phyloP scores from a whole-genome alignment of 2,888 invertebrate genomes.

The Mesochorus sp. region DNA sequence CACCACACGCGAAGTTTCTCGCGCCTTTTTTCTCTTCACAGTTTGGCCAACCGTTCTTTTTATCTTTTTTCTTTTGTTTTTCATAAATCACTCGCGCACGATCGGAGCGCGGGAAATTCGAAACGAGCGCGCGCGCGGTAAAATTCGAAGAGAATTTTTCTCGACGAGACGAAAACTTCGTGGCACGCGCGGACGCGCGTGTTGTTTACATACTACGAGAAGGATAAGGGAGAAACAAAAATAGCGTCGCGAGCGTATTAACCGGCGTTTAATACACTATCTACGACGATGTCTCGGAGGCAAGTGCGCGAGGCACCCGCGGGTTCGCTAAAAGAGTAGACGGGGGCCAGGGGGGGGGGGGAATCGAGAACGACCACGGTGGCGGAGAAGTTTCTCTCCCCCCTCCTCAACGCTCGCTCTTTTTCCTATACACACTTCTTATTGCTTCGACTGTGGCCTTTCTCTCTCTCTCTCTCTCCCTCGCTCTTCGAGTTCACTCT shows the following conservation, averaged over 20 bases:
- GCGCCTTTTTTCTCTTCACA: background rate
- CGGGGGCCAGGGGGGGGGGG: conserved; percentile 20
- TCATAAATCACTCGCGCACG: conserved; percentile 20
- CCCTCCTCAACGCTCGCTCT: conserved; percentile 37
- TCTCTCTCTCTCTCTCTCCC: conserved; percentile 17
- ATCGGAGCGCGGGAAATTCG: conserved; percentile 20
- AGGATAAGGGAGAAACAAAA: background rate
- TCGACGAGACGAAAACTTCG: background rate
- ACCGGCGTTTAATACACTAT: conserved; percentile 49
- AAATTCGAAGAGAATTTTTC: background rate
- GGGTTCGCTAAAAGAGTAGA: conserved; percentile 61
- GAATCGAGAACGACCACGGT: conserved; percentile 65
- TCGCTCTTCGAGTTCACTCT: background rate
- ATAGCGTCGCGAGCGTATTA: conserved; percentile 1
- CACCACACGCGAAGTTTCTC: conserved; percentile 7
- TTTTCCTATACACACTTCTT: too few species aligned
- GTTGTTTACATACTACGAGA: conserved; percentile 51
- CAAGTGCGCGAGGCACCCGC: conserved; percentile 68
- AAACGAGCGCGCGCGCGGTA: background rate
- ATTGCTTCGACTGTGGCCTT: too few species aligned
- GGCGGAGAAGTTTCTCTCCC: conserved; percentile 39
- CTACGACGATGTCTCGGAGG: conserved; percentile 68
- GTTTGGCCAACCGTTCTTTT: background rate
- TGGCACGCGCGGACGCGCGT: background rate
- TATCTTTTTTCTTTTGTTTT: conserved; percentile 1